phyloP scores from a whole-genome alignment of 37 sponge, comb jelly and placozoan species.

The Dysidea cf. avara region DNA sequence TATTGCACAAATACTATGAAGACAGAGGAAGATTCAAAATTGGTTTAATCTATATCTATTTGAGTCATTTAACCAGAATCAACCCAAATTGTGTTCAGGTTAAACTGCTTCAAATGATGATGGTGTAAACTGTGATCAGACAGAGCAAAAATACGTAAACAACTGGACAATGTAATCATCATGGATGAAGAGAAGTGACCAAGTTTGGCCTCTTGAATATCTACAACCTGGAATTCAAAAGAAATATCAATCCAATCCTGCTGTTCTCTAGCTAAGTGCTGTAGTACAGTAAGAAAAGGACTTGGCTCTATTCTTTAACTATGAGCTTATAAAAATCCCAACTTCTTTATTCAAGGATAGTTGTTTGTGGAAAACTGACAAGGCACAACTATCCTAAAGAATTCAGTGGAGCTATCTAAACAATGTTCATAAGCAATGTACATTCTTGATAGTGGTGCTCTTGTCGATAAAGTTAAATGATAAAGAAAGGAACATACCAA shows the following conservation, averaged over 20 bases:
- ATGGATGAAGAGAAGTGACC: too few relatives aligned
- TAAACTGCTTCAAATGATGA: slow-evolving; percentile 27
- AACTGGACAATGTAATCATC: too few relatives aligned
- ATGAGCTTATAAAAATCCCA: slow-evolving; percentile 29
- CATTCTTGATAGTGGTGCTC: slow-evolving; percentile 15
- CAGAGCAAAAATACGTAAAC: not conserved
- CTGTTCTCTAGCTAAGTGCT: slow-evolving; percentile 2
- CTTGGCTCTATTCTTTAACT: slow-evolving; percentile 23
- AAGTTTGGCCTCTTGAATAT: too few relatives aligned
- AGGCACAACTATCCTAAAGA: slow-evolving; percentile 23
- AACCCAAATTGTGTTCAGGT: slow-evolving; percentile 15
- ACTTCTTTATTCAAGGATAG: slow-evolving; percentile 15
- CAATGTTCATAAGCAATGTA: slow-evolving; percentile 9
- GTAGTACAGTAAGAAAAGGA: slow-evolving; percentile 22
- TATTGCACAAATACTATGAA: slow-evolving; percentile 23
- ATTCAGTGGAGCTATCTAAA: slow-evolving; percentile 1
- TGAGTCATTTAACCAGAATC: slow-evolving; percentile 23
- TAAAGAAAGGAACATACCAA: slow-evolving; percentile 11
- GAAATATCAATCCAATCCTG: slow-evolving; percentile 15
- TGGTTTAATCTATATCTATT: slow-evolving; percentile 40
- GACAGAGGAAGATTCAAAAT: slow-evolving; percentile 28
- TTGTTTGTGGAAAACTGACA: slow-evolving; percentile 9
- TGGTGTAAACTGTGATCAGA: slow-evolving; percentile 28
- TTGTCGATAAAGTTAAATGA: slow-evolving; percentile 1
- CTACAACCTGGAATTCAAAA: slow-evolving; percentile 23